phyloP scores from a whole-genome alignment of 2,797 vertebrate genomes.

The Aphelocoma californica region DNA sequence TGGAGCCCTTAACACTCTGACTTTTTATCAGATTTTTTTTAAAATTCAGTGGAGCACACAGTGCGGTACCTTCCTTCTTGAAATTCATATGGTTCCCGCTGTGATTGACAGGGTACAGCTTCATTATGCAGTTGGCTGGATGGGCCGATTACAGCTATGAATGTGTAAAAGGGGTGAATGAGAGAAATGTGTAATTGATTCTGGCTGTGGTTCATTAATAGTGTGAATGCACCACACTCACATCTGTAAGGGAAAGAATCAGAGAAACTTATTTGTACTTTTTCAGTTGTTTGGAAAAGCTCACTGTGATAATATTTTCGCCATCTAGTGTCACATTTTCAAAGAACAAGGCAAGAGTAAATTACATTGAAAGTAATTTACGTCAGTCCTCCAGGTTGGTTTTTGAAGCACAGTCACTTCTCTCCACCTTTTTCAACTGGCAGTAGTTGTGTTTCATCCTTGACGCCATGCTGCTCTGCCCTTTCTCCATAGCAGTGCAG shows the following conservation, averaged over 20 bases:
- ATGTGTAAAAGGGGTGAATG: slow-evolving; percentile 81
- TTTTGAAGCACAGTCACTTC: slow-evolving; percentile 28
- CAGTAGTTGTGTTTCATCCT: background rate
- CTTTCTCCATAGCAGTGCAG: background rate
- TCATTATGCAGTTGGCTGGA: slow-evolving; percentile 78
- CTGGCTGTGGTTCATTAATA: slow-evolving; percentile 82
- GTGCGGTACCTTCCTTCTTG: slow-evolving; percentile 69
- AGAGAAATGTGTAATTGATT: slow-evolving; percentile 86
- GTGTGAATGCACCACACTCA: slow-evolving; percentile 66
- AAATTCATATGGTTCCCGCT: slow-evolving; percentile 64
- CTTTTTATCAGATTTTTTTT: slow-evolving; percentile 68
- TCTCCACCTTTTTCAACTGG: slow-evolving; percentile 22
- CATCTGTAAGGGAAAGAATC: background rate
- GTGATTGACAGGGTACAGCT: slow-evolving; percentile 82
- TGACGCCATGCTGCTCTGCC: background rate
- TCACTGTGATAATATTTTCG: slow-evolving; percentile 32
- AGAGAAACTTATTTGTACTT: slow-evolving; percentile 23
- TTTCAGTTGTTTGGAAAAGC: slow-evolving; percentile 45
- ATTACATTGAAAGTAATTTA: slow-evolving; percentile 1
- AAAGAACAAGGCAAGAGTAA: slow-evolving; percentile 22
- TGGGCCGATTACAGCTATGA: slow-evolving; percentile 78
- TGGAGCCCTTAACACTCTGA: slow-evolving; percentile 54
- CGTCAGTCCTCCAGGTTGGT: background rate
- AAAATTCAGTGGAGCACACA: slow-evolving; percentile 69
- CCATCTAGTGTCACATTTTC: background rate